phyloP scores from a whole-genome alignment of 2,888 invertebrate genomes.

The Callyntrura sp. region DNA sequence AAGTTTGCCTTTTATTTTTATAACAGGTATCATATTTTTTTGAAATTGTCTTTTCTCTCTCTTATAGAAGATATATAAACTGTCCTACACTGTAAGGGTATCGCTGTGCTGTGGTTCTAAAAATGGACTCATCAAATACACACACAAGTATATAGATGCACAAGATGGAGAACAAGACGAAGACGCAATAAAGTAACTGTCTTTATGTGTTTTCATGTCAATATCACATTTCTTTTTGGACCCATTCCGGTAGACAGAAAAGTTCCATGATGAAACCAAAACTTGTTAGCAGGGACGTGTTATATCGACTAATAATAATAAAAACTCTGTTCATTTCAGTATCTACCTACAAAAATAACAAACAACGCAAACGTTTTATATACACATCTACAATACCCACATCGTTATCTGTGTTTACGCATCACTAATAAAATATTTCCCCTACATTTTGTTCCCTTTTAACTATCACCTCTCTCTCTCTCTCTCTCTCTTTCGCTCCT shows the following conservation, averaged over 20 bases:
- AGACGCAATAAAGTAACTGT: background rate
- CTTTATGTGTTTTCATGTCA: slow-evolving; percentile 68
- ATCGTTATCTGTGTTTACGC: slow-evolving; percentile 40
- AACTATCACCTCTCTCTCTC: no score
- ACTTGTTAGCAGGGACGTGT: slow-evolving; percentile 45
- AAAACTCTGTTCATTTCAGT: no score
- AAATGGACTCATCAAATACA: background rate
- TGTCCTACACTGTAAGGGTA: no score
- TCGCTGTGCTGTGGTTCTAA: background rate
- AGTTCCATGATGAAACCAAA: slow-evolving; percentile 7
- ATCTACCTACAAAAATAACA: no score
- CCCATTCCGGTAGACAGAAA: no score
- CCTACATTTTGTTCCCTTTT: slow-evolving; percentile 30
- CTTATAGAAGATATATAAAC: background rate
- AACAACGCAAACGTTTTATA: no score
- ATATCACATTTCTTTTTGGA: slow-evolving; percentile 64
- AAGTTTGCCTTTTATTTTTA: no score
- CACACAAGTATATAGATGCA: no score
- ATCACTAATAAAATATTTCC: slow-evolving; percentile 50
- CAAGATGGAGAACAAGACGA: no score
- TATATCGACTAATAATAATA: no score
- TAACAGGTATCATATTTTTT: slow-evolving; percentile 9
- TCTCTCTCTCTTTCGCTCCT: no score
- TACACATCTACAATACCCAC: no score
- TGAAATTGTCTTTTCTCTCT: background rate